Evolutionary conservation across 2,888 invertebrate genomes (phyloP), one percentile per base, ranked within the genome.

Genomic region (Eupeodes latifasciatus): DNA sequence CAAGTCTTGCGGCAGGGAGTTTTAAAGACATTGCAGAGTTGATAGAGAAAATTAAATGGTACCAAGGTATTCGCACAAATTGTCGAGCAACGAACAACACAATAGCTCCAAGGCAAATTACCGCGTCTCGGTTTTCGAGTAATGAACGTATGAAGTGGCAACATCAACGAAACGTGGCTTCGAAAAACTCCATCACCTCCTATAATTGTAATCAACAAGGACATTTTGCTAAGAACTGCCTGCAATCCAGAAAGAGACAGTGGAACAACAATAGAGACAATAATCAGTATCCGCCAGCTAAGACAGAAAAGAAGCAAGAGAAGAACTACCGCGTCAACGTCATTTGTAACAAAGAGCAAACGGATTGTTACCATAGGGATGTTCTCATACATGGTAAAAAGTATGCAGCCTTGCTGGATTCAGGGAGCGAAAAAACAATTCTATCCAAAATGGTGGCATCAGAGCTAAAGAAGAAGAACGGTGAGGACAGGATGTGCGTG

Each of bases 291-390:
- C 5, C 16, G 5, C 0, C 27, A 14, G 2, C 14, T 75, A 66
- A 67, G 44, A 66, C 2, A 47, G 57, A 2, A 77, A 27, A 27
- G 27, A 27, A 27, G 27, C 27, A 27, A 27, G 27, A 27, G 27
- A 27, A 27, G 27, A 27, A 27, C 27, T 27, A 27, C 27, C 27
- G 27, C 27, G 27, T 27, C 27, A 27, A 27, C 27, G 27, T 27
- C n/a, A 36, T 77, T 14, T 27, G n/a, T 40, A 59, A 71, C 14
- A 27, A 27, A 27, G 27, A 27, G 27, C 27, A 27, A 27, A 27
- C 27, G 27, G 61, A 81, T 12, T 81, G 81, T 49, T 75, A 75
- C 14, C 59, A 69, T 11, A 76, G 76, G 53, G 27, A 7, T n/a
- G 75, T 81, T 2, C 40, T 10, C n/a, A 81, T 75, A 44, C 0